Conservation (phyloP, 2,888 invertebrate genomes). For the Andrena trimmerana region DNA sequence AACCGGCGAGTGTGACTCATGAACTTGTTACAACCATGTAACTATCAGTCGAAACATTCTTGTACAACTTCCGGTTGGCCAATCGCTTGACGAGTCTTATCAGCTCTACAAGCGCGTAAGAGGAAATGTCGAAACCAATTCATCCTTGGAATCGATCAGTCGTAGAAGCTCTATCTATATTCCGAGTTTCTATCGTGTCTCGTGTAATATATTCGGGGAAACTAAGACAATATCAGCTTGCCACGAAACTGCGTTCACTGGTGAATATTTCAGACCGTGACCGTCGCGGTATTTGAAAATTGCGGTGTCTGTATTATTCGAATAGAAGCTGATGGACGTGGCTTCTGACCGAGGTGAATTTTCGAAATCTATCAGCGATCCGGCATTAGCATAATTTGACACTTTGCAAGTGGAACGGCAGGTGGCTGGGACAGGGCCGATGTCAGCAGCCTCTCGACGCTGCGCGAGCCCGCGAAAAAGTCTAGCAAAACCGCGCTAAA, state of each 20-base stretch:
- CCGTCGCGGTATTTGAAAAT: constrained; percentile 1
- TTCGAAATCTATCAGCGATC: constrained; percentile 54
- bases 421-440: constrained; percentile 51
- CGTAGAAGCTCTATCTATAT: neutral
- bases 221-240: neutral
- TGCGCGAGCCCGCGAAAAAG: constrained; percentile 41
- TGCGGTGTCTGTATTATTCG: constrained; percentile 6
- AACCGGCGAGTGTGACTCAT: too few species aligned
- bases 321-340: constrained; percentile 1
- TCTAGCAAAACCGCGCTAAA: constrained; percentile 66
- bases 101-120: neutral
- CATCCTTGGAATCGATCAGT: neutral
- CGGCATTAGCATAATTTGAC: constrained; percentile 65
- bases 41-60: too few species aligned
- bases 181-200: neutral
- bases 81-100: neutral
- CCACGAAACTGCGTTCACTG: neutral
- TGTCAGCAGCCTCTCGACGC: constrained; percentile 46
- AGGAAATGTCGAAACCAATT: constrained; percentile 21
- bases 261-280: neutral
- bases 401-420: constrained; percentile 63
- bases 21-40: too few species aligned
- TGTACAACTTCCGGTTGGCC: neutral
- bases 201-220: neutral
- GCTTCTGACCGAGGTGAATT: constrained; percentile 46